Percentiles rank a stretch among this genome's conserved stretches.
These are phyloP conservation scores for Caenorhabditis japonica DNA, from an alignment of 2,888 invertebrate species.

Conservation along the genomic window DNA sequence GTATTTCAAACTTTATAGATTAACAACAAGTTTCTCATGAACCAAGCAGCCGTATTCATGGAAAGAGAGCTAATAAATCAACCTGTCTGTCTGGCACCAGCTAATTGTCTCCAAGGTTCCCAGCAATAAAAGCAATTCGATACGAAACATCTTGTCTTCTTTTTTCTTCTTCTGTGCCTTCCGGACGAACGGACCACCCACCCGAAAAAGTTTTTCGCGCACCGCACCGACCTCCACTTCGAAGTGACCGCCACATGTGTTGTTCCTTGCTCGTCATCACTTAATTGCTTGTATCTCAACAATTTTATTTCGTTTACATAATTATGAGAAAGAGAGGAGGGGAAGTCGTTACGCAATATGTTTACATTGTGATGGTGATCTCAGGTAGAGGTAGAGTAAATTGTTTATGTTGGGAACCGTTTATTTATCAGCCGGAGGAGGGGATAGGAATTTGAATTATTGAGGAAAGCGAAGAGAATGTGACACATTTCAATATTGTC, in stretches of 20 bases:
- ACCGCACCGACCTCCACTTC: slow-evolving; percentile 37
- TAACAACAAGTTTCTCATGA: too few species aligned
- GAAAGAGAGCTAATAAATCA: slow-evolving; percentile 20
- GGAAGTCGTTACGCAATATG: neutral
- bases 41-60: too few species aligned
- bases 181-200: slow-evolving; percentile 9
- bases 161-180: too few species aligned
- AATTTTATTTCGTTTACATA: too few species aligned
- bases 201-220: slow-evolving; percentile 42
- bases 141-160: slow-evolving; percentile 36
- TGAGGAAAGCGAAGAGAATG: slow-evolving; percentile 11
- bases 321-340: slow-evolving; percentile 36
- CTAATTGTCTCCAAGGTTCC: slow-evolving; percentile 16
- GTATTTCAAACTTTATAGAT: too few species aligned
- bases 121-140: slow-evolving; percentile 39
- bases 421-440: neutral
- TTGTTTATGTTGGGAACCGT: neutral
- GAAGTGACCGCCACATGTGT: slow-evolving; percentile 51
- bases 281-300: slow-evolving; percentile 49
- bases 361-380: slow-evolving; percentile 7
- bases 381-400: neutral
- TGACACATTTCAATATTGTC: slow-evolving; percentile 51
- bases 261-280: slow-evolving; percentile 4
- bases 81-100: slow-evolving; percentile 2
- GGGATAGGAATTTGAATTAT: slow-evolving; percentile 22